Percentiles rank a stretch among this genome's conserved stretches.
Evolutionary conservation across 1,140 invertebrate genomes (phyloP).

Genomic region (Samia ricini): DNA sequence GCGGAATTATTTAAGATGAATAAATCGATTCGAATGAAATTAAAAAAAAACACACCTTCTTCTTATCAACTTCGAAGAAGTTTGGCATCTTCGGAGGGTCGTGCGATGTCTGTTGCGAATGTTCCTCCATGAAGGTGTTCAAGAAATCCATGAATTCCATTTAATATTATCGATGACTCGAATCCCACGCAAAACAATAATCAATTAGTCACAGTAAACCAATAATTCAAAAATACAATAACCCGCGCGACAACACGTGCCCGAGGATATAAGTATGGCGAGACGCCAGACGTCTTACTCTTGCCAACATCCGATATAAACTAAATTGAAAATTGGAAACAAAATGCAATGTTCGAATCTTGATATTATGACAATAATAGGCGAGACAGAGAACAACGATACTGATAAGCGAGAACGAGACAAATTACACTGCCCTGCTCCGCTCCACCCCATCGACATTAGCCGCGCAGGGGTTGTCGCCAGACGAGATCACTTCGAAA

Average conservation of each 20-base stretch:
- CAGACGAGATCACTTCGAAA: constrained; percentile 64
- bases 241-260: constrained; percentile 54
- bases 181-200: constrained; percentile 30
- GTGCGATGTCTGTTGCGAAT: constrained; percentile 35
- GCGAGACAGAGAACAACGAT: constrained; percentile 56
- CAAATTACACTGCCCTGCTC: constrained; percentile 37
- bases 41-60: constrained; percentile 50
- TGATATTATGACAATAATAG: constrained; percentile 72
- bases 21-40: background rate
- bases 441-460: constrained; percentile 61
- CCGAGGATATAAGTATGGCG: constrained; percentile 38
- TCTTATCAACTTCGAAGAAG: constrained; percentile 68
- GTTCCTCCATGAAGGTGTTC: constrained; percentile 58
- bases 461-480: constrained; percentile 65
- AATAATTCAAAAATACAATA: constrained; percentile 29
- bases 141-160: constrained; percentile 69
- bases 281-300: constrained; percentile 61
- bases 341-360: constrained; percentile 74
- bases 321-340: constrained; percentile 76
- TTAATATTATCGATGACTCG: constrained; percentile 36
- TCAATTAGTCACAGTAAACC: constrained; percentile 25
- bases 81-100: constrained; percentile 64
- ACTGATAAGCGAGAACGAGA: constrained; percentile 40
- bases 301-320: constrained; percentile 72
- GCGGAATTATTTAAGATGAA: too few species aligned